Conservation (phyloP, 2,113 vertebrate genomes). For the Anas platyrhynchos region DNA sequence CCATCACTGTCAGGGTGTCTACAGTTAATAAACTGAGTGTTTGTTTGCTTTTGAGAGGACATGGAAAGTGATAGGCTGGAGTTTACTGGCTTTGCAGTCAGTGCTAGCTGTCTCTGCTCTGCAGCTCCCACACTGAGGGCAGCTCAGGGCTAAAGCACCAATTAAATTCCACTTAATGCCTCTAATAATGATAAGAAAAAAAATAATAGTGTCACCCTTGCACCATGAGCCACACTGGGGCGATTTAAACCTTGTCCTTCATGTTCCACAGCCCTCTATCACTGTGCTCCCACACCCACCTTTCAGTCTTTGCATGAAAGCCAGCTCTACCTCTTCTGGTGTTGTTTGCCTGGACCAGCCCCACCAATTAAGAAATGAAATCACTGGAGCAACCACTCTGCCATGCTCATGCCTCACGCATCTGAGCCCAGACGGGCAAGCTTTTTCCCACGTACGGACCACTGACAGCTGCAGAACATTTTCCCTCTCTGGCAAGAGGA, state of each 20-base stretch:
- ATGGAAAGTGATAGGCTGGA: slow-evolving; percentile 6
- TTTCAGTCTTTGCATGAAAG: not conserved
- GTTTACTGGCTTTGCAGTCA: not conserved
- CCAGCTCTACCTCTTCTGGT: not conserved
- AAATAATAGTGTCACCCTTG: not conserved
- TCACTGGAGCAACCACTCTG: not conserved
- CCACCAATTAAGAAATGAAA: not conserved
- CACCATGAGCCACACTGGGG: accelerated
- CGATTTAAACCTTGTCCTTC: not conserved
- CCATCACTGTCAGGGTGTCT: accelerated
- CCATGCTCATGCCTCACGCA: not conserved
- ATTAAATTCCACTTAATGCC: slow-evolving; percentile 55
- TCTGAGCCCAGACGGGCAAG: not conserved
- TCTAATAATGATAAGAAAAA: not conserved
- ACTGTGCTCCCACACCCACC: not conserved
- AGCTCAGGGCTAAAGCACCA: slow-evolving; percentile 14
- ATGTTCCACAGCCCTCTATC: not conserved
- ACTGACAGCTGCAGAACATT: not conserved
- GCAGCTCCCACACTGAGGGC: not conserved
- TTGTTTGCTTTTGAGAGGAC: not conserved
- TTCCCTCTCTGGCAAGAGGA: not conserved
- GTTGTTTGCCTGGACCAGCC: not conserved
- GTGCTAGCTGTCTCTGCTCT: not conserved
- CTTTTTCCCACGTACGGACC: not conserved
- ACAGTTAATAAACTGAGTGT: not conserved